Percentiles rank a stretch among this genome's conserved stretches.
These are phyloP conservation scores for Pituophis catenifer DNA, from an alignment of 2,113 vertebrate species.

Conservation along the genomic window DNA sequence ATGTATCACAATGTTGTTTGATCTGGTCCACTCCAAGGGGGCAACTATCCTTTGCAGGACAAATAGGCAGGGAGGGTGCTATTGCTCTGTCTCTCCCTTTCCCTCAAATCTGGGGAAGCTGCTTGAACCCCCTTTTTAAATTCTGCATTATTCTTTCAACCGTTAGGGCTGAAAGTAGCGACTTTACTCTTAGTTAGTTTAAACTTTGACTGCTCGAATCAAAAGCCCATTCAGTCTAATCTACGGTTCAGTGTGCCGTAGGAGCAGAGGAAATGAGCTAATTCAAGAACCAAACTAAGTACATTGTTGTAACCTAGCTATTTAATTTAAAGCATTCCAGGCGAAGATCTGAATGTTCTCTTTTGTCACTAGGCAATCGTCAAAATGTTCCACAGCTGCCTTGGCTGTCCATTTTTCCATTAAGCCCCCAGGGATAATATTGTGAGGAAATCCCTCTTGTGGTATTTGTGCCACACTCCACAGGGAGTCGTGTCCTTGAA, in stretches of 20 bases:
- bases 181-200: background rate
- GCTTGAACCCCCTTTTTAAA: background rate
- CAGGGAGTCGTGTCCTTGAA: background rate
- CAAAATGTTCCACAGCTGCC: background rate
- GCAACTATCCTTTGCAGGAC: background rate
- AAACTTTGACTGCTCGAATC: background rate
- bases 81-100: background rate
- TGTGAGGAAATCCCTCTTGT: background rate
- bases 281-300: background rate
- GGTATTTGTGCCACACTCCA: background rate
- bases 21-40: background rate
- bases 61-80: background rate
- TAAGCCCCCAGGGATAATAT: background rate
- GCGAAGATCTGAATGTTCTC: background rate
- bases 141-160: background rate
- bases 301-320: background rate
- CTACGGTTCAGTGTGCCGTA: background rate
- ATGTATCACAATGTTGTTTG: background rate
- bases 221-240: background rate
- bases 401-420: background rate
- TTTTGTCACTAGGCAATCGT: background rate
- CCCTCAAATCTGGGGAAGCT: background rate
- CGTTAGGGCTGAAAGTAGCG: background rate
- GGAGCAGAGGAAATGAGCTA: background rate
- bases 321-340: background rate